phyloP scores from a whole-genome alignment of 2,113 vertebrate genomes.

The Myotis brandtii region DNA sequence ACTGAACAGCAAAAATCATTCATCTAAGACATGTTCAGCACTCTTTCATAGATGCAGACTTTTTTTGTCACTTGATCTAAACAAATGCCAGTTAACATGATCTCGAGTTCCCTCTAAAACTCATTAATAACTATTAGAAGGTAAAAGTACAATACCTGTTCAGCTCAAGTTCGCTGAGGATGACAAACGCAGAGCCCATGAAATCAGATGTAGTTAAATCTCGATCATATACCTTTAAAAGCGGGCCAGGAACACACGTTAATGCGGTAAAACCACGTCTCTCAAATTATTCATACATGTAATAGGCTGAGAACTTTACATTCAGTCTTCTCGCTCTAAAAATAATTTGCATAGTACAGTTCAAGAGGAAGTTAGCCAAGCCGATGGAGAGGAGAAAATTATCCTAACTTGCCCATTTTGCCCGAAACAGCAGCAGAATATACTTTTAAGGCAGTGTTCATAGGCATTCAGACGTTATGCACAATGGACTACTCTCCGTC shows the following conservation, averaged over 20 bases:
- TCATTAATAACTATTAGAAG: background rate
- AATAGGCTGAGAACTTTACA: background rate
- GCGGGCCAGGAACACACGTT: background rate
- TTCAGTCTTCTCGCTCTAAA: background rate
- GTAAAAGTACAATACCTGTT: constrained; percentile 88
- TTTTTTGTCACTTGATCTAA: background rate
- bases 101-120: background rate
- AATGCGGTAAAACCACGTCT: constrained; percentile 34
- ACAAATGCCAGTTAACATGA: background rate
- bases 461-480: background rate
- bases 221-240: constrained; percentile 95
- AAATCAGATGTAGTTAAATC: constrained; percentile 95
- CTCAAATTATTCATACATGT: background rate
- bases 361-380: background rate
- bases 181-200: constrained; percentile 93
- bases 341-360: background rate
- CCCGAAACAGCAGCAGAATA: constrained; percentile 6
- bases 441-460: background rate
- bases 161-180: constrained; percentile 89
- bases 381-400: background rate
- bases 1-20: background rate
- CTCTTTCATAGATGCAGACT: background rate
- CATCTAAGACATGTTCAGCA: background rate
- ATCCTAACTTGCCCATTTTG: background rate
- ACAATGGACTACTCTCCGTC: background rate